Conservation (phyloP, 2,797 vertebrate genomes). For the Catharus ustulatus region DNA sequence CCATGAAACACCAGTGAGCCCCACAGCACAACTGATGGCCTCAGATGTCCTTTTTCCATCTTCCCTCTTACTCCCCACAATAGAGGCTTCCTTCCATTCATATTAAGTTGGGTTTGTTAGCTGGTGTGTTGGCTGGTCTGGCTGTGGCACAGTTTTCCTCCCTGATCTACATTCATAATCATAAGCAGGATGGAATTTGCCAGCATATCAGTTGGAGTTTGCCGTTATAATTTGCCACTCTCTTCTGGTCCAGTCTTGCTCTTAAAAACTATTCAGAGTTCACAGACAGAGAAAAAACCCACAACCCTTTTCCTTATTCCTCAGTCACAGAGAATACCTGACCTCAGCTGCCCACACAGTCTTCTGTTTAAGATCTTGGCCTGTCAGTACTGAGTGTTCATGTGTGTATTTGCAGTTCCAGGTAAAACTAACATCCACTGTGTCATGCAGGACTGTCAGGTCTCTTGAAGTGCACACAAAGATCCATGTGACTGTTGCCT, state of each 20-base stretch:
- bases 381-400: not conserved
- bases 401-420: not conserved
- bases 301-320: not conserved
- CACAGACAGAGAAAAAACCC: accelerated
- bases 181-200: not conserved
- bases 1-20: not conserved
- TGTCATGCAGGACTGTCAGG: not conserved
- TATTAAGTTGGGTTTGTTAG: not conserved
- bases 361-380: not conserved
- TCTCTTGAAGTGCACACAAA: not conserved
- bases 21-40: not conserved
- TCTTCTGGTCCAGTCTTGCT: not conserved
- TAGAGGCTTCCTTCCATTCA: not conserved
- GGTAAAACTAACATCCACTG: not conserved
- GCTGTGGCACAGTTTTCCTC: not conserved
- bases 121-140: not conserved
- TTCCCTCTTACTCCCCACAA: not conserved
- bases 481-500: not conserved
- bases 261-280: not conserved
- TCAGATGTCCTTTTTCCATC: not conserved
- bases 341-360: accelerated
- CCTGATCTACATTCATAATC: not conserved
- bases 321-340: not conserved
- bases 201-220: not conserved
- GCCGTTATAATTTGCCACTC: not conserved